Base-by-base conservation (phyloP, 2,113 vertebrate genomes). In the Mesocricetus auratus region DNA sequence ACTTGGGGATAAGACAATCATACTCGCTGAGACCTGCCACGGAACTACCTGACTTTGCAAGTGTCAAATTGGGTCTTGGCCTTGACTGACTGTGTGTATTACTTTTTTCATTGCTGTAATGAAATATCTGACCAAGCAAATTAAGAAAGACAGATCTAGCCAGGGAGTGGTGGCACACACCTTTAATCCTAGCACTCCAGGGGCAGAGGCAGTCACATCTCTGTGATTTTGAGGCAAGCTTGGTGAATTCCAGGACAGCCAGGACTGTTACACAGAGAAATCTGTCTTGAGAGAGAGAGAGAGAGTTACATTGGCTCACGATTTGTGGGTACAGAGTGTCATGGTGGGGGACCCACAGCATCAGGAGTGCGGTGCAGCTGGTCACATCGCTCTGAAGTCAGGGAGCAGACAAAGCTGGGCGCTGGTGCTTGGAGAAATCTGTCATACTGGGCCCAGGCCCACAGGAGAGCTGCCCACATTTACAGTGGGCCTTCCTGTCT, bases 21-120 rank as follows among this genome's bases (percentile, higher is more conserved):
- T 60, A 42, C 39, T 17, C 22, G 16, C 12, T 62, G 81, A 60
- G n/a, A 39, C 56, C 12, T 42, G 81, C 29, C 58, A 62, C 24
- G 4, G 74, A 36, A 68, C 56, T 45, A 22, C 5, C 1, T 4
- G 0, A 0, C 47, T 56, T 3, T 5, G 24, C 3, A 78, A n/a
- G 36, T 15, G 17, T 93, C 29, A 36, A 26, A 36, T 0, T 5
- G 26, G 11, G 8, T 24, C 10, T 9, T 29, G 7, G 12, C 50
- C 82, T 56, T 10, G 47, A 39, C 29, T 31, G 21, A 4, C 83
- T 60, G 22, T 39, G 56, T 7, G 19, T 29, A 8, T 79, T 53
- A 33, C 29, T 36, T 36, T 58, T 31, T 58, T 47, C 9, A 16
- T 31, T 47, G 24, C 60, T 66, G 17, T 21, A 42, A 21, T 66